Evolutionary conservation across 2,113 vertebrate species (phyloP), one percentile per base, ranked within the genome.

Genomic region (Stegostoma tigrinum): DNA sequence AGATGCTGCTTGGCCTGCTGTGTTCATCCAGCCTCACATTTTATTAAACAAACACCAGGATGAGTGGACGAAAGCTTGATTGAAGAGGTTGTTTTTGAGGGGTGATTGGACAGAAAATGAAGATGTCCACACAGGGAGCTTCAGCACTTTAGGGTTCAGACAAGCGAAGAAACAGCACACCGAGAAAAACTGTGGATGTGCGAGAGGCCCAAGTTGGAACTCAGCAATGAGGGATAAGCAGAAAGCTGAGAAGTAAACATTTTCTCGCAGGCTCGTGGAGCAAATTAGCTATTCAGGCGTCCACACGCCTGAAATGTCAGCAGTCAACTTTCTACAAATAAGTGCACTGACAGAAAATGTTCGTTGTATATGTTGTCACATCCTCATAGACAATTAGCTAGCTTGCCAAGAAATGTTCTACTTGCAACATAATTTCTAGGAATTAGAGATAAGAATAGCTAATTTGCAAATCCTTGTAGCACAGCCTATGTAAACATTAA

Each of bases 371-470:
- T 89, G 52, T 61, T 12, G 48, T 90, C 52, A 90, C 24, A 64
- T 52, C 48, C 27, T 34, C 48, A 34, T 5, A 61, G 87, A 34
- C 87, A 90, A 90, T 90, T 17, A 30, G 55, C 48, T 4, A 14
- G 87, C 7, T 90, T 52, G 87, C 87, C 45, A 90, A 90, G 52
- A 90, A 90, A 61, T n/a, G 30, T 90, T n/a, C 55, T 17, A 14
- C 87, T 90, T 90, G 52, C 52, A 61, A n/a, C 87, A 90, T 30
- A 52, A 61, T 64, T 61, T 90, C 87, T 34, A 90, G 87, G 21
- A 90, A 90, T 34, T 90, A 27, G 30, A 90, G 87, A 90, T 90
- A 89, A 48, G 52, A 83, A 83, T 83, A 83, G 80, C 6, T 89
- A 52, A 52, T 61, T 90, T 52, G 24, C 52, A 90, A 90, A 90